Conservation (phyloP, 2,888 invertebrate species). For the Cataglyphis rosenhaueri region DNA sequence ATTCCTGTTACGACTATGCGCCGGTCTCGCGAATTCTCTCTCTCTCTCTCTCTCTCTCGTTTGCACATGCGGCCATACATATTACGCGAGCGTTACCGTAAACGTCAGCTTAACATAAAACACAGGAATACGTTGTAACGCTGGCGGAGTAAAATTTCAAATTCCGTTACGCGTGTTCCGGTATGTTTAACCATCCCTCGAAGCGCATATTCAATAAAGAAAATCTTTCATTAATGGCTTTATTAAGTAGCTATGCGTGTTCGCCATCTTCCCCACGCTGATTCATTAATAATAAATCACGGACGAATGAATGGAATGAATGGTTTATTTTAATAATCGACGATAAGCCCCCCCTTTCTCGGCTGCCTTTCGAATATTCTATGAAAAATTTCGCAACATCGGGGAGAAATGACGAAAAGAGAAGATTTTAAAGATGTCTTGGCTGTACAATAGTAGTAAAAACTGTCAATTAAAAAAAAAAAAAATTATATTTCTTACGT, state of each 20-base stretch:
- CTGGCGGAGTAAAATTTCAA: constrained; percentile 35
- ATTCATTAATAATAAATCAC: not conserved
- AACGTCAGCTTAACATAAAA: constrained; percentile 35
- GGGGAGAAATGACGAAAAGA: constrained; percentile 1
- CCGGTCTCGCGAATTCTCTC: not conserved
- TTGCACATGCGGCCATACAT: constrained; percentile 25
- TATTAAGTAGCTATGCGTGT: not conserved
- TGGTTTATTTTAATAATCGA: not conserved
- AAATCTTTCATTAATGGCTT: not conserved
- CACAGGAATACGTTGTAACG: constrained; percentile 16
- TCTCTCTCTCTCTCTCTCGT: constrained; percentile 17
- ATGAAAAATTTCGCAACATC: constrained; percentile 15
- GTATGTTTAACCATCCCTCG: not conserved
- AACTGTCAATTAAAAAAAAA: too few relatives aligned
- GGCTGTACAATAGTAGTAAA: too few relatives aligned
- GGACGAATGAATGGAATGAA: not conserved
- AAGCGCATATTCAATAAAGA: not conserved
- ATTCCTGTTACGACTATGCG: constrained; percentile 61
- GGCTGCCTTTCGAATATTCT: not conserved
- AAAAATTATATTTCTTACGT: too few relatives aligned
- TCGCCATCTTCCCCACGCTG: not conserved
- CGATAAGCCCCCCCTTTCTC: not conserved
- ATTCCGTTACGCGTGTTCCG: not conserved
- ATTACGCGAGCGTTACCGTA: constrained; percentile 40
- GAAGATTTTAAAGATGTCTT: too few relatives aligned